Percentiles rank a stretch among this genome's conserved stretches.
These are phyloP conservation scores for Rallus limicola DNA, from an alignment of 2,113 vertebrate species.

Conservation along the genomic window DNA sequence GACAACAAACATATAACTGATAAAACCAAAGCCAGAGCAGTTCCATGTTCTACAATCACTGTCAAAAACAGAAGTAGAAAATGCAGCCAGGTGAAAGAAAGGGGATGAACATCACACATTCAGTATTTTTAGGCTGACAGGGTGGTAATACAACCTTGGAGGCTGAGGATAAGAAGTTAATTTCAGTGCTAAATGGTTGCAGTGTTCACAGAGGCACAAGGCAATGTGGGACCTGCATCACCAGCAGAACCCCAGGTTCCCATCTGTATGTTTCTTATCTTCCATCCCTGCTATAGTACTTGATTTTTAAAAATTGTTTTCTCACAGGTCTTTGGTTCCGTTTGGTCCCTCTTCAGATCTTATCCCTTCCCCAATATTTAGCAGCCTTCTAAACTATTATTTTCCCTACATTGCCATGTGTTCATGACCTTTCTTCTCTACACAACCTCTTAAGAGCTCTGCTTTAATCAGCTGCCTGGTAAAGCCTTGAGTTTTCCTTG, in stretches of 20 bases:
- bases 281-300: neutral
- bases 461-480: neutral
- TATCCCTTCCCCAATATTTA: neutral
- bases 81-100: neutral
- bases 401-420: neutral
- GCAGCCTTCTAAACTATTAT: neutral
- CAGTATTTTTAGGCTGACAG: neutral
- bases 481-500: neutral
- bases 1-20: neutral
- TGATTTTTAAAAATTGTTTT: neutral
- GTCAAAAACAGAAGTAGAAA: neutral
- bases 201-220: neutral
- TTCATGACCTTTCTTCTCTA: neutral
- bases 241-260: neutral
- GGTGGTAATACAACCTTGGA: neutral
- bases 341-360: neutral
- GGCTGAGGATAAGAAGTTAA: neutral
- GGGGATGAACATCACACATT: neutral
- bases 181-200: neutral
- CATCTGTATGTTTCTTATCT: neutral
- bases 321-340: neutral
- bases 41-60: neutral
- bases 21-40: neutral
- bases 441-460: neutral
- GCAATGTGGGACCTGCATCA: fast-evolving